These are phyloP conservation scores for Lanius collurio DNA, from an alignment of 2,113 vertebrate genomes.

Conservation along the genomic window DNA sequence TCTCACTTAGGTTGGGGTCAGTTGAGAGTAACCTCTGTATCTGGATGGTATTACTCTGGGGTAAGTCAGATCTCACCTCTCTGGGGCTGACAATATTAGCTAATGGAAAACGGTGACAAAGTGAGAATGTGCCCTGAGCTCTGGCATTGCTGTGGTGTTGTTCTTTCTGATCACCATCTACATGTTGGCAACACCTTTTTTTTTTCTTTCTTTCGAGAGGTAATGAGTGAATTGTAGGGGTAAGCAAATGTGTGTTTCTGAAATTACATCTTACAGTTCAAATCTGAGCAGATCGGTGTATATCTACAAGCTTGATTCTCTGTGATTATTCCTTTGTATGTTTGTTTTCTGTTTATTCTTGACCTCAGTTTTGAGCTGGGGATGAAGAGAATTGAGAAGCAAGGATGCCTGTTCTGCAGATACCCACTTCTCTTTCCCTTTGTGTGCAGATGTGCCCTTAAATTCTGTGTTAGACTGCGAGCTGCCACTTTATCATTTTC, in stretches of 20 bases:
- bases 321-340: background rate
- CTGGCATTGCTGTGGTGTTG: background rate
- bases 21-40: background rate
- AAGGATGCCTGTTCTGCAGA: background rate
- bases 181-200: background rate
- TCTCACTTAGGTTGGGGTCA: constrained; percentile 35
- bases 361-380: background rate
- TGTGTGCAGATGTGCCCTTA: background rate
- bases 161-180: background rate
- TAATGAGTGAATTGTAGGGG: background rate
- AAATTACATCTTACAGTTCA: background rate
- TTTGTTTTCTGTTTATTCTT: background rate
- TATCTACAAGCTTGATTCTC: background rate
- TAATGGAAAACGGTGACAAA: constrained; percentile 42
- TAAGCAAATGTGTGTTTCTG: background rate
- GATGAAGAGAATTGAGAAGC: background rate
- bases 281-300: background rate
- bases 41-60: constrained; percentile 11
- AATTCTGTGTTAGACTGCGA: background rate
- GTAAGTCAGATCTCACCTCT: background rate
- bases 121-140: background rate
- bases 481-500: background rate
- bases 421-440: background rate
- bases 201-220: background rate
- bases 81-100: constrained; percentile 18